Evolutionary conservation across 2,888 invertebrate genomes (phyloP).

Genomic region (Luperina nickerlii): DNA sequence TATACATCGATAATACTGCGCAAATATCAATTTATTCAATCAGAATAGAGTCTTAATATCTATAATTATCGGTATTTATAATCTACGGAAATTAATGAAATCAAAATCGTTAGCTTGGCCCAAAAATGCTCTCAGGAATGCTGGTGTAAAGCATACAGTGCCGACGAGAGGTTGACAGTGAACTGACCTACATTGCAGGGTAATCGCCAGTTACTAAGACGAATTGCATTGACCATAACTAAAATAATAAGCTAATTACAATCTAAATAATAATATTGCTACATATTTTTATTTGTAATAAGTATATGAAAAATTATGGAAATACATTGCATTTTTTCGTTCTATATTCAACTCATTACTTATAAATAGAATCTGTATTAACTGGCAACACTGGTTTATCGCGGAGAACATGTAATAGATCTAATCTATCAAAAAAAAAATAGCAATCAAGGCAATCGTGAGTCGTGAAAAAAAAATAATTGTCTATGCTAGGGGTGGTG

Average conservation of each 20-base stretch:
- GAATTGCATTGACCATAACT: constrained; percentile 58
- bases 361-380: constrained; percentile 44
- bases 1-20: constrained; percentile 55
- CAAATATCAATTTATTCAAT: constrained; percentile 58
- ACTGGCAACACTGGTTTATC: constrained; percentile 36
- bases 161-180: constrained; percentile 64
- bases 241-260: constrained; percentile 65
- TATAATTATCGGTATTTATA: constrained; percentile 58
- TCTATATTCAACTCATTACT: constrained; percentile 39
- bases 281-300: constrained; percentile 62
- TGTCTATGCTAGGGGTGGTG: neutral
- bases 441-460: neutral
- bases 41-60: constrained; percentile 73
- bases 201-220: constrained; percentile 36
- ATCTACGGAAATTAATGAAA: constrained; percentile 66
- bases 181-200: constrained; percentile 65
- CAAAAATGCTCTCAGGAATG: constrained; percentile 81
- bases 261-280: constrained; percentile 70
- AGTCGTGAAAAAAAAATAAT: constrained; percentile 4
- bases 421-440: neutral
- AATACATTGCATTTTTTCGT: constrained; percentile 46
- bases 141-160: constrained; percentile 73
- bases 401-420: neutral
- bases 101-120: constrained; percentile 71
- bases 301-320: constrained; percentile 48